These are phyloP conservation scores for Ametastegia equiseti DNA, from an alignment of 2,888 invertebrate genomes.

Conservation along the genomic window DNA sequence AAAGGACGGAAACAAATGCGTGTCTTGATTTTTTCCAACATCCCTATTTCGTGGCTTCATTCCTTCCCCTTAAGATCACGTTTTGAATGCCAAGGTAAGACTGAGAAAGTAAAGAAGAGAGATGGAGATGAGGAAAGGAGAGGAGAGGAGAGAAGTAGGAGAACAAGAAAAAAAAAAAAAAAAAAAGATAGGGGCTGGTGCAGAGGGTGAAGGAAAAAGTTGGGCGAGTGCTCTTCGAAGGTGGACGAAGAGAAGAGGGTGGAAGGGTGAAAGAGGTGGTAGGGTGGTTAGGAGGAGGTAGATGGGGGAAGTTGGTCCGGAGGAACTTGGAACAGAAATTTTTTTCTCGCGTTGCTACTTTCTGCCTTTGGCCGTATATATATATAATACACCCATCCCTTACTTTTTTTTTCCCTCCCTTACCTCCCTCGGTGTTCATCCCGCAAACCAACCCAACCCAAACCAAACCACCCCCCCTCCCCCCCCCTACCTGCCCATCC, in stretches of 20 bases:
- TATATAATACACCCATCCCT: neutral
- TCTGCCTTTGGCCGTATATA: constrained; percentile 33
- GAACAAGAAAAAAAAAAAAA: too few relatives aligned
- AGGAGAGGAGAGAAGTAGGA: neutral
- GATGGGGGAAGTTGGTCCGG: constrained; percentile 5
- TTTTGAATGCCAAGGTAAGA: constrained; percentile 44
- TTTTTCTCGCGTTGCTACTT: constrained; percentile 38
- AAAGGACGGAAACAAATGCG: constrained; percentile 15
- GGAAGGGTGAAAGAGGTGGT: neutral
- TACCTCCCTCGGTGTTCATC: neutral
- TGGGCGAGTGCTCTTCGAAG: constrained; percentile 21
- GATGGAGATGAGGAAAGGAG: neutral
- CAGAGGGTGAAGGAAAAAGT: constrained; percentile 20
- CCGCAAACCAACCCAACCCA: neutral
- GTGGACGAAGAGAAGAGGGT: neutral
- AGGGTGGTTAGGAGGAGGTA: constrained; percentile 24
- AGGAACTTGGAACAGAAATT: constrained; percentile 38
- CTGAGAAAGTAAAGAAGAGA: neutral
- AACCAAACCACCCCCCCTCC: too few relatives aligned
- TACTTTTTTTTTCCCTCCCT: neutral
- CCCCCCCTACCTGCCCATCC: constrained; percentile 9
- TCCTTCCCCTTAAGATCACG: constrained; percentile 33
- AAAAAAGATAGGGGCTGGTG: neutral
- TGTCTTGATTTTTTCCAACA: neutral
- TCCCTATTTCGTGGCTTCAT: constrained; percentile 34